Conservation (phyloP, 2,113 vertebrate species). For the Prionailurus viverrinus region DNA sequence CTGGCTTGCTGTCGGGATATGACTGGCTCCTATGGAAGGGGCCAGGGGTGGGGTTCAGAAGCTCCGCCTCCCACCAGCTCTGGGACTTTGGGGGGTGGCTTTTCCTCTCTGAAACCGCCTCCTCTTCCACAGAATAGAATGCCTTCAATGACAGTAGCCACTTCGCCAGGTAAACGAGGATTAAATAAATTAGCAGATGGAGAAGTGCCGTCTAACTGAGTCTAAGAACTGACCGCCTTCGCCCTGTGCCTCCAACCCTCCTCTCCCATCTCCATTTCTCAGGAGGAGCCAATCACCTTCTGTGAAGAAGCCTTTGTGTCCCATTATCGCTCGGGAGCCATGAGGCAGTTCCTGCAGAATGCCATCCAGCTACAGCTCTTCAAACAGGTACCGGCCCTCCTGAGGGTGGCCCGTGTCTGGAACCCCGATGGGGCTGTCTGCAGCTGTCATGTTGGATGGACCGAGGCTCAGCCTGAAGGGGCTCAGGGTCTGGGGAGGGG, state of each 20-base stretch:
- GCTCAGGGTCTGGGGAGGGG: background rate
- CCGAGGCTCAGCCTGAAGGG: background rate
- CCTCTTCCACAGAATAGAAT: background rate
- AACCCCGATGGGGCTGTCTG: background rate
- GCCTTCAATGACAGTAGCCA: background rate
- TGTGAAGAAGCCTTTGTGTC: slow-evolving; percentile 95
- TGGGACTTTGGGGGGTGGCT: background rate
- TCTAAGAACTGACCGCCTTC: background rate
- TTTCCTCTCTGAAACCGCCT: background rate
- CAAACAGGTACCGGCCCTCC: slow-evolving; percentile 92
- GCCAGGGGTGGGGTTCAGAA: accelerated
- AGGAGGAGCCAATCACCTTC: slow-evolving; percentile 98
- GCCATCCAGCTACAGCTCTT: slow-evolving; percentile 98
- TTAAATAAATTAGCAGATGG: background rate
- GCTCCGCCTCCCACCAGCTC: background rate
- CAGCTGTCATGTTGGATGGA: background rate
- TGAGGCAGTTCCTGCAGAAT: slow-evolving; percentile 97
- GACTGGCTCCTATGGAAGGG: background rate
- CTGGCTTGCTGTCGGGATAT: background rate
- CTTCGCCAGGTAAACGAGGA: background rate
- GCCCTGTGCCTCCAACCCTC: background rate
- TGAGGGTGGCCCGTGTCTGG: background rate
- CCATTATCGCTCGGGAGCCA: slow-evolving; percentile 94
- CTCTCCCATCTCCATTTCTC: slow-evolving; percentile 59
- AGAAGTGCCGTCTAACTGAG: background rate